Base-by-base conservation (phyloP, 1,140 invertebrate genomes). In the Frieseomelitta varia region DNA sequence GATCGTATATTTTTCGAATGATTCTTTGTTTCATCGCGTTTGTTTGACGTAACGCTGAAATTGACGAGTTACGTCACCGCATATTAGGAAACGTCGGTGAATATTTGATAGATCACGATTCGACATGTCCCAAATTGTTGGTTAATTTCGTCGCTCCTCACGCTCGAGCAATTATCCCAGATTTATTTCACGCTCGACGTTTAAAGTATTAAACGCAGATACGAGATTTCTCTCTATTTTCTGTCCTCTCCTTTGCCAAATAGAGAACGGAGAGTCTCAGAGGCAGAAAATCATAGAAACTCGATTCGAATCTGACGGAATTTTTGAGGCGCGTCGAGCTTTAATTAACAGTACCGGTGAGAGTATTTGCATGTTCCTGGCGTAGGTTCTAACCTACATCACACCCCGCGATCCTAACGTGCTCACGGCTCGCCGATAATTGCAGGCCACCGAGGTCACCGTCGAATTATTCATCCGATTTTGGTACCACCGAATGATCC, bases 331-430 rank as follows among this genome's bases (percentile, higher is more conserved):
- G 6, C 30, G 58, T 71, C 65, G 14, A 69, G 51, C 65, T 55
- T 53, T 71, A 69, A 84, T 84, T 84, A 79, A 79, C 27, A 78
- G 47, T 19, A n/a, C 12, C 53, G 34, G 34, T 71, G 67, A 84
- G 77, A 84, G 58, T 77, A 79, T 84, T 84, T 84, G 77, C 82
- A 56, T 84, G 76, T 79, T 80, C 56, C 77, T 56, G 77, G 30
- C 19, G 8, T 19, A 79, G 58, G 58, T 58, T 84, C 61, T 79
- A 79, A 72, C 68, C 76, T 72, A 84, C 75, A 79, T 79, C 75
- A 79, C 72, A 84, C 14, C 53, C 21, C 15, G 19, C 56, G 76
- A 53, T 47, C 34, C 82, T 84, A 72, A 55, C 27, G 14, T 80
- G 58, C 30, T 6, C 17, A 27, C 4, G 27, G 56, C 24, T 8